These are phyloP conservation scores for Menidia beryllina DNA, from an alignment of 2,113 vertebrate species.

Conservation along the genomic window DNA sequence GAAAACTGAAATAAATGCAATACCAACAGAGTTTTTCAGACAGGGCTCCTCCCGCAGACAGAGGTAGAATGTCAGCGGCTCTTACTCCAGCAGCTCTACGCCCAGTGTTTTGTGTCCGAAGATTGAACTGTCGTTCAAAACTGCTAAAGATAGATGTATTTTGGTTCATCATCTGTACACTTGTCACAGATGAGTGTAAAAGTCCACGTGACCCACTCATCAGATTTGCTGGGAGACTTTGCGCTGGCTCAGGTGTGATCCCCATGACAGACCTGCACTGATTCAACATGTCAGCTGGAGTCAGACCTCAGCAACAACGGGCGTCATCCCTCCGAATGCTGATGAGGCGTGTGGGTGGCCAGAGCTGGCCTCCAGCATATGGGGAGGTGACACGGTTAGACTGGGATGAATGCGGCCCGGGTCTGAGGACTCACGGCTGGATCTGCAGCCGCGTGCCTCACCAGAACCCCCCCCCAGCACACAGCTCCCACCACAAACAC, in stretches of 20 bases:
- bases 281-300: not conserved
- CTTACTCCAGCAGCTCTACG: not conserved
- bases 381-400: constrained; percentile 49
- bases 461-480: constrained; percentile 25
- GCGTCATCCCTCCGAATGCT: constrained; percentile 28
- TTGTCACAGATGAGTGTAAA: no score
- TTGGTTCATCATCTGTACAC: no score
- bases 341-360: constrained; percentile 36
- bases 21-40: not conserved
- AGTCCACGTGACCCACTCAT: no score
- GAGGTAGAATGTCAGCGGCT: not conserved
- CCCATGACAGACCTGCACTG: not conserved
- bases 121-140: not conserved
- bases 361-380: constrained; percentile 39
- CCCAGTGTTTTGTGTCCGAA: not conserved
- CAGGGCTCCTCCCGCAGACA: not conserved
- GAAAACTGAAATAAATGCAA: not conserved
- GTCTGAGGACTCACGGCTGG: constrained; percentile 38
- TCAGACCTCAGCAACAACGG: not conserved
- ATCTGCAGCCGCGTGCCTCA: constrained; percentile 44
- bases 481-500: not conserved
- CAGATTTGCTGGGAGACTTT: not conserved
- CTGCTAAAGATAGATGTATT: not conserved
- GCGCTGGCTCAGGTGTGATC: not conserved
- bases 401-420: constrained; percentile 42